Evolutionary conservation across 2,888 invertebrate species (phyloP), one percentile per base, ranked within the genome.

Genomic region (Cataglyphis rosenhaueri): DNA sequence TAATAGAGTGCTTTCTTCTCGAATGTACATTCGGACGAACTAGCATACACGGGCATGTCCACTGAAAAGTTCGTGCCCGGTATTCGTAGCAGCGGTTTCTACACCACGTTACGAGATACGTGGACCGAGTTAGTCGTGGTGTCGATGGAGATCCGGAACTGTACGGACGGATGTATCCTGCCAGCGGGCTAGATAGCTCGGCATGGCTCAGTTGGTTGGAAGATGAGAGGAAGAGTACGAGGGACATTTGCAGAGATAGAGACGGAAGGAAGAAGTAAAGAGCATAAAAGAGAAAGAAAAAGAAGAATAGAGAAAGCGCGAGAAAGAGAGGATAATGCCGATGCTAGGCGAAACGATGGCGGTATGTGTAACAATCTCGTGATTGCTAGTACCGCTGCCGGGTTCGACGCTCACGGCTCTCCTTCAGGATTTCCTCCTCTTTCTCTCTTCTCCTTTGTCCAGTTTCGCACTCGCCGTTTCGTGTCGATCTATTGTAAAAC

Each of bases 301-400:
- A 48, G 62, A 32, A 25, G 4, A 6, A 35, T 0, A 32, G 32
- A 35, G 5, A 35, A 41, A 68, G 73, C 66, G 71, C 10, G 64
- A 59, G 62, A 66, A 44, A 70, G 29, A 65, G 70, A 81, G 15
- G 64, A 78, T 85, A 87, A 85, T 84, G 79, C 75, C 86, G 84
- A 88, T 86, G 88, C 87, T 75, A 83, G 83, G 83, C 84, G 87
- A 84, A 89, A 89, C 91, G 85, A 86, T 85, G 85, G 82, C 88
- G 89, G 89, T 92, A 90, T 91, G 90, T 92, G 91, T 91, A 91
- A 91, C 91, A 91, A 93, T 91, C 89, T 86, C 85, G 85, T 88
- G 91, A 92, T 93, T 92, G 92, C 91, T 84, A 2, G 85, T 85
- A 86, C 85, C 86, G 91, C 91, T 90, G 90, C 90, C 91, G 90